Base-by-base conservation (phyloP, 2,888 invertebrate genomes). In the Agrotis exclamationis region DNA sequence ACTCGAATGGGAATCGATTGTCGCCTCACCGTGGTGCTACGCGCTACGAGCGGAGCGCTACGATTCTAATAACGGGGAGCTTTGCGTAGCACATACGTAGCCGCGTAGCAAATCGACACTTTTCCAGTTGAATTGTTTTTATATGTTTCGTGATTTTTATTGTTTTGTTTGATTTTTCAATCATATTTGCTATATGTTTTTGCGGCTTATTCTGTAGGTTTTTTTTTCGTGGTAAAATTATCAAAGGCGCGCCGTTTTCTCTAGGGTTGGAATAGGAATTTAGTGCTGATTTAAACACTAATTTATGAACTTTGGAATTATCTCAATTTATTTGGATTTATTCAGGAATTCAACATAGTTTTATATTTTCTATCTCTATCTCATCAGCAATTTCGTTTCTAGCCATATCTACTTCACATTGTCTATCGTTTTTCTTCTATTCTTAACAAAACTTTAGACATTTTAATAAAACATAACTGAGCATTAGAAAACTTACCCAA, bases 21-120 rank as follows among this genome's bases (percentile, higher is more conserved):
- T 48, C 51, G 51, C 13, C 58, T 14, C 54, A 47, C 28, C 20
- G 45, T 39, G n/a, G 60, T 45, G 66, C 63, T 79, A 67, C 67
- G 67, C 20, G 63, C 64, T 50, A 68, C 65, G 63, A 2, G 76
- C 50, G 33, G 59, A 63, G 76, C 14, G 76, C 60, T 54, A 78
- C 76, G 77, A 56, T 14, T 50, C 51, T 47, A 72, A 63, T 66
- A 77, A 59, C 24, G 24, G 39, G 63, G 48, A 48, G 76, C 59
- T 73, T 56, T 47, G 63, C 63, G 76, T 79, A 77, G 68, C 63
- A 63, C 48, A 50, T 22, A 28, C 65, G 77, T 77, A 76, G 77
- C 51, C 7, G 22, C n/a, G 62, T 76, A 58, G 68, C 45, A 24
- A 39, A 72, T 47, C 48, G 14, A 60, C 63, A 63, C 13, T 63